Conservation (phyloP, 2,797 vertebrate genomes). For the Huso huso region DNA sequence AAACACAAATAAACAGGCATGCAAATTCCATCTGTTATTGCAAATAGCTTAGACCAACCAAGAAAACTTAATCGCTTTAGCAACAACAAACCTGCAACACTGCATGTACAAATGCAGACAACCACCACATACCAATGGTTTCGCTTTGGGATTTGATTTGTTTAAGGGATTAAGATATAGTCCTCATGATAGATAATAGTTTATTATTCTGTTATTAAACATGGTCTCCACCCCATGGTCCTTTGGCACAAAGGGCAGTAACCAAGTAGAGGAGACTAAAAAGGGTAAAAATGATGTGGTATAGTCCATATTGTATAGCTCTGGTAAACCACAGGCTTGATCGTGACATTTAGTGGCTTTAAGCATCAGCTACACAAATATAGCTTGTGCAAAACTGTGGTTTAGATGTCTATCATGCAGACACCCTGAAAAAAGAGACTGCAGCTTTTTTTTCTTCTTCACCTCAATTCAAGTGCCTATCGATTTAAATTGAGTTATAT, state of each 20-base stretch:
- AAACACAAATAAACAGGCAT: slow-evolving; percentile 5
- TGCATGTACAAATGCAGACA: slow-evolving; percentile 1
- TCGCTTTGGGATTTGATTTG: slow-evolving; percentile 8
- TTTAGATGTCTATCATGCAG: slow-evolving; percentile 44
- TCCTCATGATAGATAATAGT: slow-evolving; percentile 5
- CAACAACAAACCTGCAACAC: slow-evolving; percentile 4
- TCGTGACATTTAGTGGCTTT: slow-evolving; percentile 29
- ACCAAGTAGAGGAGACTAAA: slow-evolving; percentile 41
- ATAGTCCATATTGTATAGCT: slow-evolving; percentile 19
- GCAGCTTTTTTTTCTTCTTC: neutral
- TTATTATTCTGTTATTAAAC: slow-evolving; percentile 12
- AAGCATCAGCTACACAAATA: slow-evolving; percentile 40
- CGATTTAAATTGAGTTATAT: slow-evolving; percentile 1
- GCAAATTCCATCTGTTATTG: slow-evolving; percentile 7
- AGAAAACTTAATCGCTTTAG: slow-evolving; percentile 22
- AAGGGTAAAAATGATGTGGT: slow-evolving; percentile 32
- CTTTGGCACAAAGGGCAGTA: slow-evolving; percentile 6
- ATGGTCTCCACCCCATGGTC: neutral
- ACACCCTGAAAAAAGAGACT: slow-evolving; percentile 26
- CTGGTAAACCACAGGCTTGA: slow-evolving; percentile 51
- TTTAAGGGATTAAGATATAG: slow-evolving; percentile 10
- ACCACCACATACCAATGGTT: slow-evolving; percentile 6
- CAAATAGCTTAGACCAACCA: slow-evolving; percentile 22
- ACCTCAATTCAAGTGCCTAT: slow-evolving; percentile 2
- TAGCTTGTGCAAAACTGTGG: slow-evolving; percentile 33